phyloP scores from a whole-genome alignment of 2,797 vertebrate species.

The Sus cebifrons region DNA sequence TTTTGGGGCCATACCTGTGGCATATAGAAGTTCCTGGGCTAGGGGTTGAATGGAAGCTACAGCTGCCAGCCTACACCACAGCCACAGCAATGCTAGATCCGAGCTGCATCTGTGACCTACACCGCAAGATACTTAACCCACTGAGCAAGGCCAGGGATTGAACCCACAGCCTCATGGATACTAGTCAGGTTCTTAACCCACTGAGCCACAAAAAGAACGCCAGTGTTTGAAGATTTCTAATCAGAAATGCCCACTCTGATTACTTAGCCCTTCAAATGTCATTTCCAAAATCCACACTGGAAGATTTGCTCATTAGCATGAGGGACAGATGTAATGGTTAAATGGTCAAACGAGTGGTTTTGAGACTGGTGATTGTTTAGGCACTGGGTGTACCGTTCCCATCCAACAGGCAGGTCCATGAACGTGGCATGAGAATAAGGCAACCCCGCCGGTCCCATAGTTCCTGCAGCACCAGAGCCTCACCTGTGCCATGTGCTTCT shows the following conservation, averaged over 20 bases:
- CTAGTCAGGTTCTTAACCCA: no score
- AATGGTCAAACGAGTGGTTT: neutral
- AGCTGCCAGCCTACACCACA: no score
- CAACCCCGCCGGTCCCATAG: rapidly evolving
- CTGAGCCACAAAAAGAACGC: no score
- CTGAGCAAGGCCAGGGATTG: no score
- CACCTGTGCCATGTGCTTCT: neutral
- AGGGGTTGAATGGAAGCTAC: no score
- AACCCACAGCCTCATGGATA: no score
- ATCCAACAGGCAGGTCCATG: neutral
- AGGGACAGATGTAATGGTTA: neutral
- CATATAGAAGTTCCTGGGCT: no score
- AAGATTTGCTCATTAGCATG: neutral
- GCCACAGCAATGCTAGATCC: no score
- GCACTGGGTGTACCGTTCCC: no score
- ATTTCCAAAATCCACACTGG: rapidly evolving
- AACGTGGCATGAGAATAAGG: neutral
- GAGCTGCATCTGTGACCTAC: no score
- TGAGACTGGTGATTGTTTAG: neutral
- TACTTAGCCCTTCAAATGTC: neutral
- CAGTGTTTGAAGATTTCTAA: neutral
- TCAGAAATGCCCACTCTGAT: neutral
- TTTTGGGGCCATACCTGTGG: no score
- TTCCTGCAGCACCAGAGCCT: neutral
- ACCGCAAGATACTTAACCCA: no score